phyloP scores from a whole-genome alignment of 2,888 invertebrate genomes.

The Phyllotreta striolata region DNA sequence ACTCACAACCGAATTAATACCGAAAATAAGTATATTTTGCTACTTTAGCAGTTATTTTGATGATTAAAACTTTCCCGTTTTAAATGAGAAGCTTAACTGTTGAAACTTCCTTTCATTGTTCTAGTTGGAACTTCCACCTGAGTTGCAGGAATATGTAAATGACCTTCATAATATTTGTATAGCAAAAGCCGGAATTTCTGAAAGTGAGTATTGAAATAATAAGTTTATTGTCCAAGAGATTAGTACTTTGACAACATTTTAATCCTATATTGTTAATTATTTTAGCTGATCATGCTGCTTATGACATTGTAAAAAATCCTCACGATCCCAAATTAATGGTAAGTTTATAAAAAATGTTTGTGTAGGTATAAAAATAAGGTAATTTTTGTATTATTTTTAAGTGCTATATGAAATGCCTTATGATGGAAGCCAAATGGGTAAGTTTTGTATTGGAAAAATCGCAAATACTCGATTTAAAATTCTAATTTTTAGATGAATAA shows the following conservation, averaged over 20 bases:
- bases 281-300: constrained; percentile 47
- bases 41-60: too few species aligned
- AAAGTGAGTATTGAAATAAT: constrained; percentile 41
- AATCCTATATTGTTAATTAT: constrained; percentile 6
- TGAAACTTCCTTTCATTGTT: neutral
- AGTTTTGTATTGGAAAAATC: constrained; percentile 27
- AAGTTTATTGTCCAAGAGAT: neutral
- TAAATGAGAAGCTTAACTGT: too few species aligned
- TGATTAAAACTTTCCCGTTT: too few species aligned
- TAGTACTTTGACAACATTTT: constrained; percentile 4
- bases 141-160: constrained; percentile 49
- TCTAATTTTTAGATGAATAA: constrained; percentile 47
- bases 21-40: too few species aligned
- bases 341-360: constrained; percentile 19
- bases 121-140: constrained; percentile 46
- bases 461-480: neutral
- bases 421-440: constrained; percentile 55
- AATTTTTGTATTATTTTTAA: constrained; percentile 42
- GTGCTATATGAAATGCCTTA: constrained; percentile 56
- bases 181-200: constrained; percentile 43
- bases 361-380: neutral
- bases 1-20: too few species aligned
- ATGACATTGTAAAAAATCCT: constrained; percentile 46
- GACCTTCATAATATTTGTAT: constrained; percentile 48
- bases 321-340: constrained; percentile 49